phyloP scores from a whole-genome alignment of 2,113 vertebrate species.

The Pelecanus crispus region DNA sequence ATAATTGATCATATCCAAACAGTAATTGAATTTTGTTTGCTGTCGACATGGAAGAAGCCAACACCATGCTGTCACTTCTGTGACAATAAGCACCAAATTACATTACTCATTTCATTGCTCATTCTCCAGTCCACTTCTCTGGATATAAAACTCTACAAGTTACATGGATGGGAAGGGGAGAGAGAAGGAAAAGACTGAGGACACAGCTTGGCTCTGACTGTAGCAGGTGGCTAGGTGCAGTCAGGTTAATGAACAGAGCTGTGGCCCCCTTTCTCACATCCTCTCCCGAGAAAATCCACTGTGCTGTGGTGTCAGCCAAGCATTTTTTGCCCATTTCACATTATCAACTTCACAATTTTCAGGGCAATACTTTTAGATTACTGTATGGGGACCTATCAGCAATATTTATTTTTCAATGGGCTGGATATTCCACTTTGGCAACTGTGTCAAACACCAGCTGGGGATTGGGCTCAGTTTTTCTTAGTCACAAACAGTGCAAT shows the following conservation, averaged over 20 bases:
- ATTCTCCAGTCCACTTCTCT: not conserved
- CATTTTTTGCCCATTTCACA: not conserved
- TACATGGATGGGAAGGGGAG: not conserved
- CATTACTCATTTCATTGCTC: not conserved
- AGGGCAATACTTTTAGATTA: not conserved
- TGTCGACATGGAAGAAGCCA: not conserved
- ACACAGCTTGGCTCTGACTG: not conserved
- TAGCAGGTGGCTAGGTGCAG: not conserved
- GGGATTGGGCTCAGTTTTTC: not conserved
- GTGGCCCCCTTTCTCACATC: not conserved
- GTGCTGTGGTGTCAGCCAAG: not conserved
- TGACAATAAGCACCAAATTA: constrained; percentile 2
- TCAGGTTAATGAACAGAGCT: not conserved
- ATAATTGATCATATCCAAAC: constrained; percentile 57
- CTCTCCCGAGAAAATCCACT: not conserved
- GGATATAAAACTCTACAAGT: not conserved
- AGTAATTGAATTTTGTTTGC: constrained; percentile 57
- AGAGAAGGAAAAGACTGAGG: not conserved
- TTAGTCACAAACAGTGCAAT: not conserved
- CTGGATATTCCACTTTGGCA: not conserved
- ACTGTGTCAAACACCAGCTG: constrained; percentile 3
- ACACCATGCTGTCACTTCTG: not conserved
- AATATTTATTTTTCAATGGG: constrained; percentile 22
- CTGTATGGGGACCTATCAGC: not conserved
- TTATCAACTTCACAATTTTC: not conserved